Conservation (phyloP, 2,797 vertebrate genomes). For the Malurus splendens region DNA sequence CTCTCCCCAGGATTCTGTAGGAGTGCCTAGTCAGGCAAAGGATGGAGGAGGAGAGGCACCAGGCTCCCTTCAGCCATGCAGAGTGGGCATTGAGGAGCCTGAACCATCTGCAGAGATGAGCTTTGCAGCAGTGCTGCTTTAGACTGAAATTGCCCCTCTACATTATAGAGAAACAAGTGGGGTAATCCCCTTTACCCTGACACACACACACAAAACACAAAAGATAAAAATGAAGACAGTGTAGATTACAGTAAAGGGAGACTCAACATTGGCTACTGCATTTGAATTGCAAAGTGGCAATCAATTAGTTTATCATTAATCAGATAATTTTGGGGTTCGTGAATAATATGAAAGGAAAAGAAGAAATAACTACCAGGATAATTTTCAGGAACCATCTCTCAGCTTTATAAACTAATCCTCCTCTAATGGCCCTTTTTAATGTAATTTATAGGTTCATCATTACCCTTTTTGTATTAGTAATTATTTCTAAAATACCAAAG, state of each 20-base stretch:
- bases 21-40: background rate
- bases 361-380: conserved; percentile 82
- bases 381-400: conserved; percentile 86
- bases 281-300: conserved; percentile 70
- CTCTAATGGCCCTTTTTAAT: conserved; percentile 93
- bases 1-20: background rate
- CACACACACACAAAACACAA: background rate
- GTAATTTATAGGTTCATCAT: conserved; percentile 98
- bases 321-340: conserved; percentile 78
- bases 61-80: background rate
- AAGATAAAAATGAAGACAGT: background rate
- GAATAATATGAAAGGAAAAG: conserved; percentile 83
- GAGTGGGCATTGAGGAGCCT: background rate
- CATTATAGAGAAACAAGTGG: background rate
- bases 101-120: background rate
- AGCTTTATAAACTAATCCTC: conserved; percentile 98
- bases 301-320: conserved; percentile 88
- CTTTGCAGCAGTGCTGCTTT: background rate
- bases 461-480: conserved; percentile 99
- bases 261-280: conserved; percentile 26
- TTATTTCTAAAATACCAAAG: conserved; percentile 99
- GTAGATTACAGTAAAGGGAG: conserved; percentile 8
- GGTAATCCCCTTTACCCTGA: background rate
- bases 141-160: background rate
- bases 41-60: background rate